Conservation (phyloP, 2,888 invertebrate species). For the Choristoneura rosaceana region DNA sequence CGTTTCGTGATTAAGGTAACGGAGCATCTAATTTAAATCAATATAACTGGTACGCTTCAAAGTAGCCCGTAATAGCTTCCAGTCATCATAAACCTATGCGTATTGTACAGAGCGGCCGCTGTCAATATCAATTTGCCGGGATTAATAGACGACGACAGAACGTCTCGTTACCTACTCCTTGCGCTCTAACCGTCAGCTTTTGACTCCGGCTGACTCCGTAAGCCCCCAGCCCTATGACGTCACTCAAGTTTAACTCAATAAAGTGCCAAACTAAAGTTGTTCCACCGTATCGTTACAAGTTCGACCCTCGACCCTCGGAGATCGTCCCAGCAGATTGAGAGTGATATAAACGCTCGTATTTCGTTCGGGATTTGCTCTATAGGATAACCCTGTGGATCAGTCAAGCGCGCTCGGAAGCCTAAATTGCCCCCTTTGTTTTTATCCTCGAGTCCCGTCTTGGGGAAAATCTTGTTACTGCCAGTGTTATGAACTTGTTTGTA, state of each 20-base stretch:
- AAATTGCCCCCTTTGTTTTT: conserved; percentile 71
- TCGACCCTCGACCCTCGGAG: conserved; percentile 54
- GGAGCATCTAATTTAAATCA: too few relatives aligned
- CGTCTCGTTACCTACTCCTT: conserved; percentile 8
- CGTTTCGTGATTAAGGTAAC: too few relatives aligned
- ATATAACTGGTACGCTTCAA: not conserved
- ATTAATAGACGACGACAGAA: conserved; percentile 8
- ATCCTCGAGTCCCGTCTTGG: conserved; percentile 56
- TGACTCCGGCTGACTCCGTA: conserved; percentile 6
- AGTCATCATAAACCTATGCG: not conserved
- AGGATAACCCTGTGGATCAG: conserved; percentile 69
- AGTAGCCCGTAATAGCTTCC: not conserved
- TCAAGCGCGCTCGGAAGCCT: conserved; percentile 62
- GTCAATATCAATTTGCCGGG: conserved; percentile 3
- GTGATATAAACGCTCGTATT: conserved; percentile 67
- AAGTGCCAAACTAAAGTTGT: conserved; percentile 58
- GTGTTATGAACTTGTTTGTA: conserved; percentile 64
- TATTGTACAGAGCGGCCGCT: not conserved
- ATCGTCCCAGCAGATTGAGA: conserved; percentile 62
- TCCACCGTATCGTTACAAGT: conserved; percentile 54
- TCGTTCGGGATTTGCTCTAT: conserved; percentile 58
- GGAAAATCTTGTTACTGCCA: conserved; percentile 68
- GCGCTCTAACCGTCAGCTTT: conserved; percentile 13
- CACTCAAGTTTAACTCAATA: conserved; percentile 60
- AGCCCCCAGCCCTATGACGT: conserved; percentile 34